phyloP scores from a whole-genome alignment of 2,113 vertebrate species.

The Hippocampus comes region DNA sequence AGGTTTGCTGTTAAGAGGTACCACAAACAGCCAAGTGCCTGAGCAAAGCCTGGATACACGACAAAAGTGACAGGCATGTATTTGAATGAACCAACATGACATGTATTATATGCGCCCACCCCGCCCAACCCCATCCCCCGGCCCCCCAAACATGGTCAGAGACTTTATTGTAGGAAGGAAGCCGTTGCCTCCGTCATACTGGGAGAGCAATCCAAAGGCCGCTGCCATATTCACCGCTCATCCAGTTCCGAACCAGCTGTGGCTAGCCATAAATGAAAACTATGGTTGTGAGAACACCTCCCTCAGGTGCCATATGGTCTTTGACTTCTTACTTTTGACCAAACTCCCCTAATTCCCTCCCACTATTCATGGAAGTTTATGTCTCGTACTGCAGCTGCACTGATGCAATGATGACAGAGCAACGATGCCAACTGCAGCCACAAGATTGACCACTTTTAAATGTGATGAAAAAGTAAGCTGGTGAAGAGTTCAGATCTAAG shows the following conservation, averaged over 20 bases:
- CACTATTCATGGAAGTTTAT: slow-evolving; percentile 46
- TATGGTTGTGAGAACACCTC: slow-evolving; percentile 45
- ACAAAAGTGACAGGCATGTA: not conserved
- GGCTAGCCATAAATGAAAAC: slow-evolving; percentile 54
- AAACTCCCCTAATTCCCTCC: slow-evolving; percentile 44
- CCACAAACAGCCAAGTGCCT: not conserved
- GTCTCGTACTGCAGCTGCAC: slow-evolving; percentile 40
- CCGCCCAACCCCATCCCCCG: too few species aligned
- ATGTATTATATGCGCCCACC: not conserved
- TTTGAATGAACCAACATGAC: not conserved
- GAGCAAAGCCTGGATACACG: slow-evolving; percentile 1
- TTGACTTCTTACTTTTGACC: slow-evolving; percentile 53
- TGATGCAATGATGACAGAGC: slow-evolving; percentile 33
- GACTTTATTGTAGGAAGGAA: slow-evolving; percentile 17
- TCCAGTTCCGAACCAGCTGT: slow-evolving; percentile 43
- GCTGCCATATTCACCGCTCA: slow-evolving; percentile 36
- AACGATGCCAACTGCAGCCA: slow-evolving; percentile 50
- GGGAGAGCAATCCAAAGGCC: slow-evolving; percentile 30
- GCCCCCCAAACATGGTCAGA: not conserved
- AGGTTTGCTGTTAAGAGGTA: not conserved
- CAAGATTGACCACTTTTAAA: slow-evolving; percentile 38
- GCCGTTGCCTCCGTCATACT: slow-evolving; percentile 25
- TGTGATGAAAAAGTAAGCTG: slow-evolving; percentile 33
- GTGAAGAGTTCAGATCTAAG: slow-evolving; percentile 41
- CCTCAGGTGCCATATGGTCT: slow-evolving; percentile 55